Conservation (phyloP, 2,888 invertebrate species). For the Aplocera efformata region DNA sequence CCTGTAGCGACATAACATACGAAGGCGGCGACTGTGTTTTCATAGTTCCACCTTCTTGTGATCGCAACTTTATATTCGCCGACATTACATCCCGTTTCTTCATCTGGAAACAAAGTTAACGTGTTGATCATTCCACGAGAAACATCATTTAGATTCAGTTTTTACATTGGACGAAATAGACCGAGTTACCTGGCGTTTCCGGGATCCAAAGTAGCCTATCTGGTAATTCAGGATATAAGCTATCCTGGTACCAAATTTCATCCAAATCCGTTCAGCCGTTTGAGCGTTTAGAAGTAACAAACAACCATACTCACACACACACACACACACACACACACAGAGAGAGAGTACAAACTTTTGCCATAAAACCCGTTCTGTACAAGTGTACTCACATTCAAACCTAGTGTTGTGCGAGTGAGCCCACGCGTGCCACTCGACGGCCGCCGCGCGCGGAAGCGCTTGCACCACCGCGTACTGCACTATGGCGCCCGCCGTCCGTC, state of each 20-base stretch:
- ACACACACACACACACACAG: no score
- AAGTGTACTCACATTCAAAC: conserved; percentile 86
- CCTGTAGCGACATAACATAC: conserved; percentile 91
- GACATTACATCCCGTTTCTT: conserved; percentile 93
- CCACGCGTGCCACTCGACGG: conserved; percentile 97
- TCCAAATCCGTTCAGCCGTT: no score
- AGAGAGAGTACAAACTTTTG: no score
- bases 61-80: conserved; percentile 91
- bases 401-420: conserved; percentile 92
- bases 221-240: no score
- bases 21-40: conserved; percentile 91
- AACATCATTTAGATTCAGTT: no score
- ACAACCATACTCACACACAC: no score
- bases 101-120: conserved; percentile 80
- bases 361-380: no score
- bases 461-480: conserved; percentile 93
- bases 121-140: conserved; percentile 32
- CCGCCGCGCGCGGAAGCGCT: conserved; percentile 88
- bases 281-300: no score
- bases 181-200: no score
- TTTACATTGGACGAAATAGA: no score
- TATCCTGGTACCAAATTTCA: no score
- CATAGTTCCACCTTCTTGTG: conserved; percentile 92
- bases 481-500: conserved; percentile 91
- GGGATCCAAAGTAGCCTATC: no score